These are phyloP conservation scores for Cetoscarus ocellatus DNA, from an alignment of 2,797 vertebrate species.

Conservation along the genomic window DNA sequence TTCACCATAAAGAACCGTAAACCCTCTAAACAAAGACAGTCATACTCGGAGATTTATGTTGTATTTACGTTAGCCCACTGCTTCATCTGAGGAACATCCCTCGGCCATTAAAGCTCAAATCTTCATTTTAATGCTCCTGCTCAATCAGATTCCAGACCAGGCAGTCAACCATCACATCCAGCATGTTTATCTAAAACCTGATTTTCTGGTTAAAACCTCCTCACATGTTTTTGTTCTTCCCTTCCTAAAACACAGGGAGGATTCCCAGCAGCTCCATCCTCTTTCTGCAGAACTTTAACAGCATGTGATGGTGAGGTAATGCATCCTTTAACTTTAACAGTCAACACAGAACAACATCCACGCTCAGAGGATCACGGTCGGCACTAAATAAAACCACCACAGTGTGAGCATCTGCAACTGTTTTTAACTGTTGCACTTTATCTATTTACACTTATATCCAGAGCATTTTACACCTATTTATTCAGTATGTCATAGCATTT, in stretches of 20 bases:
- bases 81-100: slow-evolving; percentile 1
- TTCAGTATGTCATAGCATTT: no score
- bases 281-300: not conserved
- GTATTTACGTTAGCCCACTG: no score
- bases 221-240: not conserved
- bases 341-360: no score
- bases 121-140: not conserved
- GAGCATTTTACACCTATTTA: no score
- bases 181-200: not conserved
- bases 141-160: slow-evolving; percentile 11
- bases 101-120: no score
- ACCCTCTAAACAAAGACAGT: not conserved
- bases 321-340: not conserved
- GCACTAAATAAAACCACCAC: no score
- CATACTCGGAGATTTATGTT: no score
- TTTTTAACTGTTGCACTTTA: no score
- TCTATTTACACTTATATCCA: no score
- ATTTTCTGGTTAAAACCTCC: not conserved
- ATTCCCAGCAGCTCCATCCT: slow-evolving; percentile 13
- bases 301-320: not conserved
- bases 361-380: no score
- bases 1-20: not conserved
- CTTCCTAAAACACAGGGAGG: not conserved
- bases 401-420: no score
- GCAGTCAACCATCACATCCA: not conserved